phyloP scores from a whole-genome alignment of 2,113 vertebrate species.

The Hippocampus abdominalis region DNA sequence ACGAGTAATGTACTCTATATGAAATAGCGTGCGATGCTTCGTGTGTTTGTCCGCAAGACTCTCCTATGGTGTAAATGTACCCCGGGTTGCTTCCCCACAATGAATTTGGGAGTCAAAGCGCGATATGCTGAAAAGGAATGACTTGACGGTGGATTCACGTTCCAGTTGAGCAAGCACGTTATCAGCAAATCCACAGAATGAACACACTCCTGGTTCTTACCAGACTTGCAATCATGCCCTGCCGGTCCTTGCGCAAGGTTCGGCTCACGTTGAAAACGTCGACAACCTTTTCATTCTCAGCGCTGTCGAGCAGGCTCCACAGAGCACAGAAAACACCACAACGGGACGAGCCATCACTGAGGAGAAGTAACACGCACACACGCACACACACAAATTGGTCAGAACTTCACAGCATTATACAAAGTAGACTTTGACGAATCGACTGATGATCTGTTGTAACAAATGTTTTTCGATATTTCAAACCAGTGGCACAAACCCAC shows the following conservation, averaged over 20 bases:
- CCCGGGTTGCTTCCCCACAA: no score
- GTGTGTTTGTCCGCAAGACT: no score
- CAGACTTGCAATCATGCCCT: constrained; percentile 74
- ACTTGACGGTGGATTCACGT: no score
- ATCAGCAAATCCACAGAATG: background rate
- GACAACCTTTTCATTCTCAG: constrained; percentile 83
- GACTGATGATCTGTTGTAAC: background rate
- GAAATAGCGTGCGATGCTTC: no score
- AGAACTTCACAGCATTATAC: background rate
- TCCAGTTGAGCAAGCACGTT: no score
- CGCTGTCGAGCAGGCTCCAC: constrained; percentile 87
- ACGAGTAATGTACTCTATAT: no score
- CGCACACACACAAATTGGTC: background rate
- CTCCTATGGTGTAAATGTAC: no score
- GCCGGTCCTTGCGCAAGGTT: constrained; percentile 80
- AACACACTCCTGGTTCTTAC: constrained; percentile 69
- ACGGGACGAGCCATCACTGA: constrained; percentile 84
- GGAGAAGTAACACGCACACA: constrained; percentile 10
- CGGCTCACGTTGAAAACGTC: constrained; percentile 92
- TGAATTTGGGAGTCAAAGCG: no score
- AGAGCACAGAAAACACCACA: constrained; percentile 87
- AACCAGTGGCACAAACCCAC: background rate
- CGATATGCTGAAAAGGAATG: no score
- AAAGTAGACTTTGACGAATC: background rate
- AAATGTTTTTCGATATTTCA: background rate